These are phyloP conservation scores for Drosophila suzukii DNA, from an alignment of 1,140 invertebrate genomes.

Conservation along the genomic window DNA sequence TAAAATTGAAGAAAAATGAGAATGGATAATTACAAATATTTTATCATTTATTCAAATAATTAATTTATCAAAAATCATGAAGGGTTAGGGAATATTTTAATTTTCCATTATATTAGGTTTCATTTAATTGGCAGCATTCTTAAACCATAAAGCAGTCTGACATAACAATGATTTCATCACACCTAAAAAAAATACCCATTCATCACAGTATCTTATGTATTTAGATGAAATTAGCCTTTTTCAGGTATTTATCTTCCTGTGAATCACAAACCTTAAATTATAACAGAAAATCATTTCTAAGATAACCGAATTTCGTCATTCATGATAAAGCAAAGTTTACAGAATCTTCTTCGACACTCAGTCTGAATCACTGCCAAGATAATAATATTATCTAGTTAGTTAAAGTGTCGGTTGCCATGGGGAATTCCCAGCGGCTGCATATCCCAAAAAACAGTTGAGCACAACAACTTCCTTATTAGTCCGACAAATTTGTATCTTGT, in stretches of 20 bases:
- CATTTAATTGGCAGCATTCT: neutral
- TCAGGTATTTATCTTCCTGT: slow-evolving; percentile 8
- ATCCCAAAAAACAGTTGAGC: slow-evolving; percentile 25
- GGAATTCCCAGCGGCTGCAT: slow-evolving; percentile 14
- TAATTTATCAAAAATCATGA: too few species aligned
- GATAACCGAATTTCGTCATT: slow-evolving; percentile 43
- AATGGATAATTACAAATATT: neutral
- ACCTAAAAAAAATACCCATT: neutral
- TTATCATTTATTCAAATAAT: too few species aligned
- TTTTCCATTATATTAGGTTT: too few species aligned
- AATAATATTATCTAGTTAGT: slow-evolving; percentile 11
- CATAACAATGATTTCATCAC: slow-evolving; percentile 1
- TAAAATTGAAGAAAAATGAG: neutral
- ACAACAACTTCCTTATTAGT: slow-evolving; percentile 47
- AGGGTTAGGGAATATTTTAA: too few species aligned
- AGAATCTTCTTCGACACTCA: slow-evolving; percentile 19
- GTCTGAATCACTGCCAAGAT: slow-evolving; percentile 27
- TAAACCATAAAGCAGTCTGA: neutral
- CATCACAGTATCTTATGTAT: slow-evolving; percentile 13
- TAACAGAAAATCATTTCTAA: slow-evolving; percentile 6
- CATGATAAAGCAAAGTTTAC: slow-evolving; percentile 14
- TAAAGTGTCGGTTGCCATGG: slow-evolving; percentile 24
- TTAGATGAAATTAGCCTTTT: slow-evolving; percentile 22
- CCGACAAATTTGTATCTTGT: slow-evolving; percentile 50
- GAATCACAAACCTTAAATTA: slow-evolving; percentile 31